Conservation (phyloP, 2,113 vertebrate species). For the Odontesthes bonariensis region DNA sequence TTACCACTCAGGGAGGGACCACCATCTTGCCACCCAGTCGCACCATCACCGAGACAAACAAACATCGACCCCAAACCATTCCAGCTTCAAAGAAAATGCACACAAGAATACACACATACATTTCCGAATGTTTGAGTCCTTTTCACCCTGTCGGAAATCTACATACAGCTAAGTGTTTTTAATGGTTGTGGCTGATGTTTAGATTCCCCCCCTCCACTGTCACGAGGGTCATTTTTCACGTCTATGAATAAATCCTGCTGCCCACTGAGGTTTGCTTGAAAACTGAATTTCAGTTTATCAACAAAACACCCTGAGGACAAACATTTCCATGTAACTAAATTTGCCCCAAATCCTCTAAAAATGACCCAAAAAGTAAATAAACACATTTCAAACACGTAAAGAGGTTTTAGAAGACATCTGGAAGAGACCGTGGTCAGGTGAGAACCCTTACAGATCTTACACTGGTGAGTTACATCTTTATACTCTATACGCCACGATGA, state of each 20-base stretch:
- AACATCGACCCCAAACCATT: slow-evolving; percentile 53
- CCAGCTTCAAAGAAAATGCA: slow-evolving; percentile 55
- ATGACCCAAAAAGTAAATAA: slow-evolving; percentile 68
- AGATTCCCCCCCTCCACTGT: slow-evolving; percentile 55
- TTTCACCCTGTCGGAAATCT: slow-evolving; percentile 35
- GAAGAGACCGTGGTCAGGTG: slow-evolving; percentile 16
- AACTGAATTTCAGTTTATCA: slow-evolving; percentile 77
- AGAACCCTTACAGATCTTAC: no score
- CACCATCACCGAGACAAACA: slow-evolving; percentile 65
- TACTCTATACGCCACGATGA: slow-evolving; percentile 48
- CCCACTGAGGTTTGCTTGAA: slow-evolving; percentile 71
- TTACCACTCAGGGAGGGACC: slow-evolving; percentile 77
- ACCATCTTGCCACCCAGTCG: slow-evolving; percentile 71
- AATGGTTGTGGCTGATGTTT: slow-evolving; percentile 49
- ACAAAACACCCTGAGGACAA: slow-evolving; percentile 65
- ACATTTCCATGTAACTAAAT: slow-evolving; percentile 66
- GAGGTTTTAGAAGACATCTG: slow-evolving; percentile 15
- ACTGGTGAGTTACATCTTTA: slow-evolving; percentile 37
- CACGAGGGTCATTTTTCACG: slow-evolving; percentile 66
- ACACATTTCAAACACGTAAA: slow-evolving; percentile 56
- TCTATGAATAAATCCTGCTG: slow-evolving; percentile 72
- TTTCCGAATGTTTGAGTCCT: slow-evolving; percentile 36
- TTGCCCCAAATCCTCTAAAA: slow-evolving; percentile 53
- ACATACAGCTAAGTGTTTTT: slow-evolving; percentile 43
- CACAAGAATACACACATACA: slow-evolving; percentile 31